Percentiles rank a stretch among this genome's conserved stretches.
Conservation (phyloP, 2,113 vertebrate species). For the Oxyruncus cristatus region DNA sequence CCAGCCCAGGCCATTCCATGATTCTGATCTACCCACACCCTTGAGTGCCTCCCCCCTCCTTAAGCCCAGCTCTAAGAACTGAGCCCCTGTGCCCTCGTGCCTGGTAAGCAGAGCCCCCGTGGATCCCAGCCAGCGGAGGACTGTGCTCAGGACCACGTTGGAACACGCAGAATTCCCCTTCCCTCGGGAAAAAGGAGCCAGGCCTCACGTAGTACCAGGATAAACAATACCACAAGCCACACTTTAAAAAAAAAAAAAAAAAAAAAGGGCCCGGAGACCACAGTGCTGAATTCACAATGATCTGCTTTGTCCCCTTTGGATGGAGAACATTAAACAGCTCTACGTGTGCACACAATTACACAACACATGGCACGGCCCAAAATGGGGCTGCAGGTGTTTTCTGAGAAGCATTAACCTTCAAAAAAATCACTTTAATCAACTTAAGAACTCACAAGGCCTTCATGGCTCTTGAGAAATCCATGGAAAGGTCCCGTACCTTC, state of each 20-base stretch:
- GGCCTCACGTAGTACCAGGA: neutral
- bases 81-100: neutral
- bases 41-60: neutral
- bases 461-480: neutral
- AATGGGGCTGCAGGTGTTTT: neutral
- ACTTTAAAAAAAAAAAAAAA: neutral
- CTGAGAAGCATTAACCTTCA: neutral
- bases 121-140: neutral
- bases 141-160: neutral
- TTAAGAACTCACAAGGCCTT: neutral
- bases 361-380: neutral
- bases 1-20: neutral
- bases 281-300: neutral
- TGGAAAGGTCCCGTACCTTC: neutral
- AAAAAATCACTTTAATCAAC: neutral
- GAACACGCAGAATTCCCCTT: neutral
- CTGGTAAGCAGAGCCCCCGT: neutral
- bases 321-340: neutral
- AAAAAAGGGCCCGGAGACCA: neutral
- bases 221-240: neutral
- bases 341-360: neutral
- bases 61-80: accelerated
- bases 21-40: no score
- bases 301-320: neutral
- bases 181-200: neutral